phyloP scores from a whole-genome alignment of 1,140 invertebrate species.

The Apis mellifera region Amel_HAv3.1 CM009937.2:2237501-2238000 shows the following conservation, averaged over 20 bases:
- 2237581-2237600: no score
- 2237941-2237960: background rate
- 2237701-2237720: slow-evolving; percentile 1
- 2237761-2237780: slow-evolving; percentile 59
- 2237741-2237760: slow-evolving; percentile 55
- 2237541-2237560: no score
- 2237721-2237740: slow-evolving; percentile 54
- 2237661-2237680: slow-evolving; percentile 2
- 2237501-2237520: no score
- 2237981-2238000: slow-evolving; percentile 54
- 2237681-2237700: background rate
- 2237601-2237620: no score
- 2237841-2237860: slow-evolving; percentile 41
- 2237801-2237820: slow-evolving; percentile 66
- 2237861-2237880: slow-evolving; percentile 52
- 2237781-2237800: slow-evolving; percentile 66
- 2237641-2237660: background rate
- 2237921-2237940: slow-evolving; percentile 34
- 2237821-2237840: slow-evolving; percentile 63
- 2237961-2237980: background rate
- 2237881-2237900: slow-evolving; percentile 57
- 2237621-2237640: no score
- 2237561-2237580: no score
- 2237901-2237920: slow-evolving; percentile 55
- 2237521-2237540: no score